A percentile compares a stretch with the other conserved stretches of the same genome.
Conservation (phyloP, 2,888 invertebrate species). For the Salpingus planirostris region DNA sequence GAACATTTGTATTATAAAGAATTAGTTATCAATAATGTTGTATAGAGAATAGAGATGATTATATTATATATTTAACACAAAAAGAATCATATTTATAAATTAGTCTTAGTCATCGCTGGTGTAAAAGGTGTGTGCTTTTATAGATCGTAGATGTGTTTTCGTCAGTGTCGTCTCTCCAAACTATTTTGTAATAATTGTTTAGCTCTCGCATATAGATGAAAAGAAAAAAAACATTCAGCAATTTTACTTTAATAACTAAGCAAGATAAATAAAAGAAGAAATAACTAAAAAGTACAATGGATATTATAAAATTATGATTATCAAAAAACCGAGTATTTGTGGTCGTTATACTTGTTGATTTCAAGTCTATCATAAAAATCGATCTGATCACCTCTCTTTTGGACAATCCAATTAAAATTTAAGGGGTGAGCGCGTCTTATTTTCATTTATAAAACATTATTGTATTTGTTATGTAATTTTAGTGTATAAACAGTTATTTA, state of each 20-base stretch:
- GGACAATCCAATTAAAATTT: too few relatives aligned
- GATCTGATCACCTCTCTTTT: too few relatives aligned
- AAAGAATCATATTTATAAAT: constrained; percentile 39
- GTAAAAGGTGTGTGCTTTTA: constrained; percentile 43
- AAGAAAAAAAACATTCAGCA: constrained; percentile 11
- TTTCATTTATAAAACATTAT: too few relatives aligned
- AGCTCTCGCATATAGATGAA: constrained; percentile 14
- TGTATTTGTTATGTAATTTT: constrained; percentile 19
- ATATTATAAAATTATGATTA: too few relatives aligned
- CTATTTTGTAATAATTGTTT: constrained; percentile 19
- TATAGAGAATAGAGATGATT: constrained; percentile 40
- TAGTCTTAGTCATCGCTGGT: constrained; percentile 38
- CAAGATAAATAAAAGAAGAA: too few relatives aligned
- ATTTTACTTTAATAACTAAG: constrained; percentile 8
- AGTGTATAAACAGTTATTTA: constrained; percentile 12
- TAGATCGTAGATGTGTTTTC: constrained; percentile 34
- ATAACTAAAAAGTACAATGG: too few relatives aligned
- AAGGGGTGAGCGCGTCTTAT: too few relatives aligned
- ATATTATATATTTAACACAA: constrained; percentile 38
- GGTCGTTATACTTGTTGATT: too few relatives aligned
- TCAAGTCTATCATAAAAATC: too few relatives aligned
- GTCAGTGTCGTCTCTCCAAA: constrained; percentile 28
- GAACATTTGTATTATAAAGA: constrained; percentile 40
- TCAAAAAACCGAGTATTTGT: too few relatives aligned
- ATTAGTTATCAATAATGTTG: constrained; percentile 39